Conservation (phyloP, 2,888 invertebrate species). For the Stenichneumon culpator region DNA sequence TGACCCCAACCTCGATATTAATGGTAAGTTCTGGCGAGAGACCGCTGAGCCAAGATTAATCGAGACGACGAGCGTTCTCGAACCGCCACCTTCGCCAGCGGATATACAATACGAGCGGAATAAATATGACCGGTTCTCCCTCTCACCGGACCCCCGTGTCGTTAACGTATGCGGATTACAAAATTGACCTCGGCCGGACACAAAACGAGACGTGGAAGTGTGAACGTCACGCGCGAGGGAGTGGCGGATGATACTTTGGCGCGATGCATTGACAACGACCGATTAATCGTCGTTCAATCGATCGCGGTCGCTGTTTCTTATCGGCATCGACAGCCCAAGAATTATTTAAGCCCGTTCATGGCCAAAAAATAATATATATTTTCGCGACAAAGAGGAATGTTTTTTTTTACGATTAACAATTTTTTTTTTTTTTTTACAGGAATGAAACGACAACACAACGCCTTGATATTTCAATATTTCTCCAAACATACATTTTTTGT, state of each 20-base stretch:
- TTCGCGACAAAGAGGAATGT: no score
- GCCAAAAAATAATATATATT: no score
- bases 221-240: slow-evolving; percentile 19
- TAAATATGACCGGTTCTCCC: slow-evolving; percentile 6
- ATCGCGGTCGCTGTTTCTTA: neutral
- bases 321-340: slow-evolving; percentile 1
- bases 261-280: slow-evolving; percentile 11
- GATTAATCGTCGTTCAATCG: slow-evolving; percentile 20
- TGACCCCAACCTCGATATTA: slow-evolving; percentile 78
- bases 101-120: slow-evolving; percentile 13
- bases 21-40: slow-evolving; percentile 73
- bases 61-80: slow-evolving; percentile 70
- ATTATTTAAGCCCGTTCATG: neutral
- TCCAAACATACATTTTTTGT: no score
- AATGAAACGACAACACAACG: no score
- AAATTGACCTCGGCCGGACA: slow-evolving; percentile 40
- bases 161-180: slow-evolving; percentile 19
- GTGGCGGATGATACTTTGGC: slow-evolving; percentile 7
- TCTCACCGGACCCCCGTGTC: neutral
- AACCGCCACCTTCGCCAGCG: slow-evolving; percentile 37
- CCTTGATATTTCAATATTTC: no score
- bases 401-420: no score
- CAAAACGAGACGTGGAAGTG: slow-evolving; percentile 15
- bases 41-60: slow-evolving; percentile 79
- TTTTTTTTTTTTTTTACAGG: no score